phyloP scores from a whole-genome alignment of 2,888 invertebrate genomes.

The Eupithecia vulgata region DNA sequence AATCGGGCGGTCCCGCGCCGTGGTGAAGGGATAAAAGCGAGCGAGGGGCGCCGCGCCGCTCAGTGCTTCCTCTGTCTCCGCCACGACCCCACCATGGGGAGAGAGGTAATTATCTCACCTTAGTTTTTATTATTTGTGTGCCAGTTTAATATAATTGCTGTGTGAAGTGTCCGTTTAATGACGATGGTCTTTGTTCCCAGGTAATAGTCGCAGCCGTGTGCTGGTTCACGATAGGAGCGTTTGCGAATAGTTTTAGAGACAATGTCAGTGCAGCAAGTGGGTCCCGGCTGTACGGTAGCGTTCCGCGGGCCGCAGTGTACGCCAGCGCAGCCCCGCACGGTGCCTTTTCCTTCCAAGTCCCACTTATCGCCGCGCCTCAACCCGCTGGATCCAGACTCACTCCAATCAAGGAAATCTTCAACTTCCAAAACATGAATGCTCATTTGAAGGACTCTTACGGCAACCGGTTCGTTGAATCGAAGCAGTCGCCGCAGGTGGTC shows the following conservation, averaged over 20 bases:
- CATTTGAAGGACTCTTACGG: conserved; percentile 77
- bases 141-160: conserved; percentile 1
- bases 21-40: conserved; percentile 64
- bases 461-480: conserved; percentile 64
- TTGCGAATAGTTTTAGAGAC: conserved; percentile 57
- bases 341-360: conserved; percentile 69
- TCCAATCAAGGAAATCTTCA: conserved; percentile 62
- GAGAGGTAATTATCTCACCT: conserved; percentile 64
- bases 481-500: conserved; percentile 62
- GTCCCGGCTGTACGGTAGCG: conserved; percentile 66
- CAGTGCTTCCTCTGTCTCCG: conserved; percentile 69
- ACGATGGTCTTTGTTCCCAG: conserved; percentile 60
- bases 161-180: conserved; percentile 31
- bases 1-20: conserved; percentile 49
- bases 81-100: conserved; percentile 70
- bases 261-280: conserved; percentile 68
- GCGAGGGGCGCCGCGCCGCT: conserved; percentile 62
- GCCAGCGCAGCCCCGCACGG: conserved; percentile 72
- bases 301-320: conserved; percentile 63
- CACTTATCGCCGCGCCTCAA: conserved; percentile 58
- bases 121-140: conserved; percentile 15
- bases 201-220: conserved; percentile 62
- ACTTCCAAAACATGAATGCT: conserved; percentile 61
- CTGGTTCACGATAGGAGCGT: conserved; percentile 60
- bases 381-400: conserved; percentile 57